Evolutionary conservation across 2,888 invertebrate genomes (phyloP).

Genomic region (Eudemis profundana): DNA sequence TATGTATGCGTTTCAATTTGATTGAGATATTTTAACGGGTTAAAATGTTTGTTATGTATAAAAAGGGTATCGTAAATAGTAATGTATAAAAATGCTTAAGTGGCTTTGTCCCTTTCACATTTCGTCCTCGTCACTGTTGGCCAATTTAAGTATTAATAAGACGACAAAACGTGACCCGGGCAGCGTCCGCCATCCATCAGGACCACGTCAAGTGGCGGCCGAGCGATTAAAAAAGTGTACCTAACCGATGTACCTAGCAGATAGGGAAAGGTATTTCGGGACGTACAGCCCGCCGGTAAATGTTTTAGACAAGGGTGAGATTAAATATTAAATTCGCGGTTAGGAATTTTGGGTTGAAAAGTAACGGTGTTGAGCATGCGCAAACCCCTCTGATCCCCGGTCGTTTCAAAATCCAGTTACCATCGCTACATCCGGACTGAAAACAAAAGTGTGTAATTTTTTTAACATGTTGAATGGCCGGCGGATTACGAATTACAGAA

Average conservation of each 20-base stretch:
- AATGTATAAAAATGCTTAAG: slow-evolving; percentile 40
- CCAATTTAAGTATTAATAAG: slow-evolving; percentile 85
- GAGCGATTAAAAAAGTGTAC: slow-evolving; percentile 80
- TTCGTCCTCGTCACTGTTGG: slow-evolving; percentile 76
- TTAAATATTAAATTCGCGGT: slow-evolving; percentile 85
- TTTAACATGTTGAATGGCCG: slow-evolving; percentile 63
- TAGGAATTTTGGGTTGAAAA: slow-evolving; percentile 82
- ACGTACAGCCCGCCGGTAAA: slow-evolving; percentile 74
- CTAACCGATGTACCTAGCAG: slow-evolving; percentile 68
- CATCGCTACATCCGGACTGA: slow-evolving; percentile 69
- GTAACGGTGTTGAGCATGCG: slow-evolving; percentile 71
- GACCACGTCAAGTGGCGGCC: slow-evolving; percentile 77
- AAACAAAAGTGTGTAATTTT: slow-evolving; percentile 74
- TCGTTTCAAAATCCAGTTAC: slow-evolving; percentile 71
- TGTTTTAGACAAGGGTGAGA: slow-evolving; percentile 83
- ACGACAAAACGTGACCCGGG: slow-evolving; percentile 83
- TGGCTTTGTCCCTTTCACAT: slow-evolving; percentile 53
- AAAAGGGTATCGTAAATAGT: slow-evolving; percentile 34
- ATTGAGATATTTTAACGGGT: slow-evolving; percentile 9
- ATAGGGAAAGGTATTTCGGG: slow-evolving; percentile 75
- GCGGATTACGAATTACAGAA: slow-evolving; percentile 47
- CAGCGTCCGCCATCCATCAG: slow-evolving; percentile 78
- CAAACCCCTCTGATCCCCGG: slow-evolving; percentile 63
- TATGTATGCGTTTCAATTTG: neutral
- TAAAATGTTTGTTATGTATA: slow-evolving; percentile 39